phyloP scores from a whole-genome alignment of 2,888 invertebrate genomes.

The Cetonia aurata region DNA sequence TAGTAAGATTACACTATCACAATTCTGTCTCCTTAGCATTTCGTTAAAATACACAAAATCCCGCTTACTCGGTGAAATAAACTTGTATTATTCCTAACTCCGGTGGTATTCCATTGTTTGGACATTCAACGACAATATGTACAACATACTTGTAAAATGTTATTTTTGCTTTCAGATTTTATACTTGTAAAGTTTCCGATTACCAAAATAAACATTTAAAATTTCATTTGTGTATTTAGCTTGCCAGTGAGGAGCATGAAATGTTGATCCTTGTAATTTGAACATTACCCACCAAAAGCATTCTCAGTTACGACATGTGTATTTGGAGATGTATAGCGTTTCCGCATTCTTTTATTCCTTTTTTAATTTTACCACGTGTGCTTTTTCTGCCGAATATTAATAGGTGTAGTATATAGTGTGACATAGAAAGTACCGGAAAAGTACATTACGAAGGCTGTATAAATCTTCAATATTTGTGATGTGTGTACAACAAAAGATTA shows the following conservation, averaged over 20 bases:
- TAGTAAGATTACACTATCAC: too few species aligned
- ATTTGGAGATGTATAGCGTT: too few species aligned
- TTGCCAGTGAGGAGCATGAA: constrained; percentile 11
- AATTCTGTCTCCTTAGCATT: constrained; percentile 2
- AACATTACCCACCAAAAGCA: constrained; percentile 7
- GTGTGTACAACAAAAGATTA: too few species aligned
- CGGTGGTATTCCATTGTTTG: constrained; percentile 13
- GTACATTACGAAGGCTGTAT: too few species aligned
- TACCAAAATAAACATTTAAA: constrained; percentile 19
- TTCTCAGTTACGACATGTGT: too few species aligned
- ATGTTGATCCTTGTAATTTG: constrained; percentile 25
- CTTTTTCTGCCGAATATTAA: neutral
- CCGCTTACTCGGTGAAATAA: constrained; percentile 7
- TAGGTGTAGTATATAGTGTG: too few species aligned
- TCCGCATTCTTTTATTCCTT: too few species aligned
- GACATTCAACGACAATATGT: constrained; percentile 17
- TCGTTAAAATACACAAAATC: constrained; percentile 14
- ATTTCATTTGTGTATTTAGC: constrained; percentile 19
- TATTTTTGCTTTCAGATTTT: constrained; percentile 26
- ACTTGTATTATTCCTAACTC: constrained; percentile 14
- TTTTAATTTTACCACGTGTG: neutral
- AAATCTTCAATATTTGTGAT: too few species aligned
- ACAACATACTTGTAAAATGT: constrained; percentile 16
- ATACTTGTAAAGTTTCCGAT: constrained; percentile 28
- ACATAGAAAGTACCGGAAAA: too few species aligned